Evolutionary conservation across 2,797 vertebrate species (phyloP).

Genomic region (Ptychadena robeensis): DNA sequence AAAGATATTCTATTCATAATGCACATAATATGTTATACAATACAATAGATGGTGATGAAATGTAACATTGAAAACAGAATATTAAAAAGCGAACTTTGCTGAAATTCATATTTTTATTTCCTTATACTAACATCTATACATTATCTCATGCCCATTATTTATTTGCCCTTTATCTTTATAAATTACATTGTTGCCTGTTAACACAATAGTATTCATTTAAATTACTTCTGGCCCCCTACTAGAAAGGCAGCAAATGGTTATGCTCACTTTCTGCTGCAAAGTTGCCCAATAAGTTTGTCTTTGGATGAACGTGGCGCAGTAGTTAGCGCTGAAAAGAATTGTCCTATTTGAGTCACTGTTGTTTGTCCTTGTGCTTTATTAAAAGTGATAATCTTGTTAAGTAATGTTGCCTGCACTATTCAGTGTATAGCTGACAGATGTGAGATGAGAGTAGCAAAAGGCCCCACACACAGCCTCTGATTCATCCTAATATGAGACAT

Average conservation of each 20-base stretch:
- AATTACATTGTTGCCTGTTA: neutral
- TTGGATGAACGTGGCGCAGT: neutral
- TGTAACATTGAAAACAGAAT: no score
- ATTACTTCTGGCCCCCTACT: neutral
- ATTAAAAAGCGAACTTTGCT: no score
- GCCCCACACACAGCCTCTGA: constrained; percentile 45
- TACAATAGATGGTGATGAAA: no score
- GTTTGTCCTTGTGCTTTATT: constrained; percentile 8
- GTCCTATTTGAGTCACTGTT: neutral
- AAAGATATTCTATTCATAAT: no score
- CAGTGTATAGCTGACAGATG: constrained; percentile 40
- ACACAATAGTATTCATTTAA: neutral
- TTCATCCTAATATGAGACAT: constrained; percentile 17
- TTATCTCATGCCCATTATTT: no score
- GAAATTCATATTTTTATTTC: no score
- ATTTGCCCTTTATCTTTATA: neutral
- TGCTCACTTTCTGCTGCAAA: neutral
- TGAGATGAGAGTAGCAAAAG: constrained; percentile 12
- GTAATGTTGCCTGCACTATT: constrained; percentile 35
- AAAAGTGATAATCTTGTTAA: constrained; percentile 51
- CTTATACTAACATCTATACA: no score
- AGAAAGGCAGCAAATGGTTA: neutral
- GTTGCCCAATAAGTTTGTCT: constrained; percentile 13
- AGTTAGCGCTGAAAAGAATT: neutral
- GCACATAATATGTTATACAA: no score